These are phyloP conservation scores for Ophiothrix spiculata DNA, from an alignment of 35 echinoderm and acorn worm genomes.

Conservation along the genomic window DNA sequence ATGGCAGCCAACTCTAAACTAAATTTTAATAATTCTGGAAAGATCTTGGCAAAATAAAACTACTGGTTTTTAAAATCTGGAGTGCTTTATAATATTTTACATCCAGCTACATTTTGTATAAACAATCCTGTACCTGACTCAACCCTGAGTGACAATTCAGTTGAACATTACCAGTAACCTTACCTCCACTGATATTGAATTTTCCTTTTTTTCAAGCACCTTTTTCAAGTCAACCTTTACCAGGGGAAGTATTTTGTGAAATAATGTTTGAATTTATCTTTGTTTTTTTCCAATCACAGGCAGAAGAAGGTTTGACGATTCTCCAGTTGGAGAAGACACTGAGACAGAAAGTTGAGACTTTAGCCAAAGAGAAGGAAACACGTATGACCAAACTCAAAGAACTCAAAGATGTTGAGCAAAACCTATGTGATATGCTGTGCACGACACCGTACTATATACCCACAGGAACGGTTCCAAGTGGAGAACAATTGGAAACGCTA, in stretches of 20 bases:
- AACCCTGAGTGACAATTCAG: too few relatives aligned
- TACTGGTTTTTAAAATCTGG: not conserved
- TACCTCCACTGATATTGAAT: too few relatives aligned
- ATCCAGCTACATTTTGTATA: too few relatives aligned
- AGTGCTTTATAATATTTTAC: not conserved
- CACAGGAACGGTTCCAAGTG: conserved; percentile 73
- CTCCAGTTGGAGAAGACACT: conserved; percentile 88
- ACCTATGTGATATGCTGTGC: conserved; percentile 78
- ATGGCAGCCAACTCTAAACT: too few relatives aligned
- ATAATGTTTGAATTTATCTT: too few relatives aligned
- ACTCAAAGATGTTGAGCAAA: conserved; percentile 76
- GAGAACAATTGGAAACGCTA: conserved; percentile 69
- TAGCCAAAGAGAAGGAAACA: conserved; percentile 70
- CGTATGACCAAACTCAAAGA: conserved; percentile 54
- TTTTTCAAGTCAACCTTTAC: not conserved
- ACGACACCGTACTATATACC: conserved; percentile 97
- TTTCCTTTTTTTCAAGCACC: not conserved
- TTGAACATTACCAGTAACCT: too few relatives aligned
- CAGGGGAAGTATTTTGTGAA: not conserved
- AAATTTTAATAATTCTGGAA: too few relatives aligned
- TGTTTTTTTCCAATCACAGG: conserved; percentile 25
- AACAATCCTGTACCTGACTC: too few relatives aligned
- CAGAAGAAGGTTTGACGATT: conserved; percentile 78
- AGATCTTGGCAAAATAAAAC: not conserved
- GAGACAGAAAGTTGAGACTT: conserved; percentile 63